Percentiles rank a stretch among this genome's conserved stretches.
These are phyloP conservation scores for Drosophila cracens DNA, from an alignment of 2,888 invertebrate species.

Conservation along the genomic window DNA sequence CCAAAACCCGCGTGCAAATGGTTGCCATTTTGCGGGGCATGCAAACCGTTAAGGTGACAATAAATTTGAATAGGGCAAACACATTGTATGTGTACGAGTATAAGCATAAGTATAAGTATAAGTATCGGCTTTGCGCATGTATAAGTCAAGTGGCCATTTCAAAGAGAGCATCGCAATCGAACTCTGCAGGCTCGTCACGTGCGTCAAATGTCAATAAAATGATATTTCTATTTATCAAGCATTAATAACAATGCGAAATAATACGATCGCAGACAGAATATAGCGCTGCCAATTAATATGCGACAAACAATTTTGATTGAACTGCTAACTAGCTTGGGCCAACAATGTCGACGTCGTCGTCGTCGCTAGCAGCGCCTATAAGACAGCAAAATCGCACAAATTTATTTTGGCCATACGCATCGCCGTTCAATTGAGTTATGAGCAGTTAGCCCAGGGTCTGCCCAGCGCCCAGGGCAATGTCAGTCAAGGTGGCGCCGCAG, in stretches of 20 bases:
- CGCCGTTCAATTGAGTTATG: slow-evolving; percentile 46
- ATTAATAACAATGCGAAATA: slow-evolving; percentile 62
- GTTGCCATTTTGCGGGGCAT: not conserved
- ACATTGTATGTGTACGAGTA: not conserved
- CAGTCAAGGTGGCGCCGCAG: slow-evolving; percentile 51
- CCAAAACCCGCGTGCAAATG: not conserved
- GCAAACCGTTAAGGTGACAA: not conserved
- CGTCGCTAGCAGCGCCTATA: slow-evolving; percentile 38
- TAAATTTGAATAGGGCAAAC: not conserved
- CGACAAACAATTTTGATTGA: slow-evolving; percentile 68
- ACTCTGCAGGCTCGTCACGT: slow-evolving; percentile 65
- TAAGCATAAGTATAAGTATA: not conserved
- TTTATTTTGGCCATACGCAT: slow-evolving; percentile 69
- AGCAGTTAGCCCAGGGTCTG: slow-evolving; percentile 40
- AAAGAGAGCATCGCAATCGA: slow-evolving; percentile 6
- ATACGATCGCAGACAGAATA: slow-evolving; percentile 58
- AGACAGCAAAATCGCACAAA: slow-evolving; percentile 64
- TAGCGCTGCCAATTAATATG: slow-evolving; percentile 69
- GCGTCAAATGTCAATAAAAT: slow-evolving; percentile 71
- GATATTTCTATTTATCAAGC: slow-evolving; percentile 48
- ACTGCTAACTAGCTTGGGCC: slow-evolving; percentile 59
- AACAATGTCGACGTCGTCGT: slow-evolving; percentile 2
- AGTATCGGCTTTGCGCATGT: not conserved
- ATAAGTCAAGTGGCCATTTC: slow-evolving; percentile 1
- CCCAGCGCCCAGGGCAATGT: slow-evolving; percentile 30